Base-by-base conservation (phyloP, 2,797 vertebrate species). In the Fundulus diaphanus region DNA sequence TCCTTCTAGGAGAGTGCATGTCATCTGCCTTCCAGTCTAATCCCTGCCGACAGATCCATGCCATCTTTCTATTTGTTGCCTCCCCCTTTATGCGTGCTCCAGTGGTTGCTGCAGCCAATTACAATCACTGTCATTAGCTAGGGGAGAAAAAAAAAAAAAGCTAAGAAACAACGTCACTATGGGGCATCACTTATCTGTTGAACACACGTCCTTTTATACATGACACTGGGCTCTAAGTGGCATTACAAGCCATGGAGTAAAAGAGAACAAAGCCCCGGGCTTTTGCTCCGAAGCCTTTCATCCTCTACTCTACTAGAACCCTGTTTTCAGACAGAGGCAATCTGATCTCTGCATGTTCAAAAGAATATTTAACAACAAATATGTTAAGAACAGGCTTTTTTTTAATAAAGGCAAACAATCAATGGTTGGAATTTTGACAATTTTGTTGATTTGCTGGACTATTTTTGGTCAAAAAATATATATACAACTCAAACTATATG, bases 41-140 rank as follows among this genome's bases (percentile, higher is more conserved):
- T 77, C 42, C 42, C 73, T 29, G 74, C 81, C 61, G 83, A 82
- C 71, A 88, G 51, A 69, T 74, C 56, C 3, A 74, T 57, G 70
- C 12, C 68, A 24, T 68, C 46, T 13, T 42, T 67, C 7, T 7
- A 27, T 67, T 42, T 15, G 13, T 27, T 73, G 63, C 35, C 51
- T 48, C 37, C n/a, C 42, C 69, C 76, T 68, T 33, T 27, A n/a
- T 27, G 37, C n/a, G 24, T 63, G 33, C 22, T 37, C 59, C 37
- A 67, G 8, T 72, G 48, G 59, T 74, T 80, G 69, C 70, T 49
- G 52, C 29, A 52, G 61, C 48, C 48, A 54, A 18, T 79, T 75
- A 72, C 22, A 78, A 44, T 56, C 72, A 68, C 37, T 57, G 68
- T 48, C 24, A 8, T 22, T 6, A 5, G 12, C 37, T 7, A 16